Evolutionary conservation across 2,888 invertebrate species (phyloP), one percentile per base, ranked within the genome.

Genomic region (Macropis europaea): DNA sequence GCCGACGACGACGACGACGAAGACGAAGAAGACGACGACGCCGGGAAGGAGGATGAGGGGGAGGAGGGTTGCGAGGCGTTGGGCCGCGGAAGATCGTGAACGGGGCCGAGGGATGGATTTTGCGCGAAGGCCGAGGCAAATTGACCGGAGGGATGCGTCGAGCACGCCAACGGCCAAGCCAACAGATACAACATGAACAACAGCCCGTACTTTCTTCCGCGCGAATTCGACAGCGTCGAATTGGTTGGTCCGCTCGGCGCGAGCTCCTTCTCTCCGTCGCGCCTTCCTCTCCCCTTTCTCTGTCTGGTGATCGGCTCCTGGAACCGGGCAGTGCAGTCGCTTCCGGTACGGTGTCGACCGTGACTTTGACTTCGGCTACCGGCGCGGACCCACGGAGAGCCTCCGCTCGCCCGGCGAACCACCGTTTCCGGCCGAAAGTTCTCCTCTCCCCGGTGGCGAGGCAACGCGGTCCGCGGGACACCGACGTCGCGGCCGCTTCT

Each of bases 171-270:
- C 61, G 88, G 88, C 80, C 85, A 80, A 38, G 86, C 84, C 73
- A 88, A 76, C 56, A 88, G 83, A 71, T 86, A 88, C 53, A 88
- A 70, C 63, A 88, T 67, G 68, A 88, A 82, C 60, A 88, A 67
- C 34, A 86, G 62, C 15, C 79, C 81, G 67, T 83, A 80, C 34
- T 67, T 80, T n/a, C 57, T 68, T 15, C 59, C 64, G 53, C 64
- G 67, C 15, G 36, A 26, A 43, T 50, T 52, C 9, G 47, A 52
- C 42, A 59, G 47, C 52, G n/a, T n/a, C n/a, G n/a, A n/a, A n/a
- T 22, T 73, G 13, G 59, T 36, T 22, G 74, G 45, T 56, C 62
- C 28, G 50, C 17, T 28, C 45, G 26, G 24, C 50, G 22, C 56
- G 19, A 28, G 43, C 6, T 19, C 30, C 30, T 45, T 24, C 47